Conservation (phyloP, 2,113 vertebrate species). For the Trematomus loennbergii region DNA sequence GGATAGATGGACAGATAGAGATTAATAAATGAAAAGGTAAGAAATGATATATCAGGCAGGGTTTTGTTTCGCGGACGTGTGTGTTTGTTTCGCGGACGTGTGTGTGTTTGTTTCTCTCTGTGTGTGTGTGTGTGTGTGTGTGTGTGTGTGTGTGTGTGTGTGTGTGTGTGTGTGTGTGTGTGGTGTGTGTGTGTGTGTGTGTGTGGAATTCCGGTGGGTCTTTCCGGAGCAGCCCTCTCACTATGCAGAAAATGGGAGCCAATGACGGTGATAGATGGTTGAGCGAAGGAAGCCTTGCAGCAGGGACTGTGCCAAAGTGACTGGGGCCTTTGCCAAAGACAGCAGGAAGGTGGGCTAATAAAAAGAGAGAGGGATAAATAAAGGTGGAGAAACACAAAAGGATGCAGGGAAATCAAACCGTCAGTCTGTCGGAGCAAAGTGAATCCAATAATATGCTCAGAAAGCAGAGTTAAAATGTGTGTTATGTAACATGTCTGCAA, state of each 20-base stretch:
- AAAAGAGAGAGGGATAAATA: slow-evolving; percentile 1
- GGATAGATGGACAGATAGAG: slow-evolving; percentile 54
- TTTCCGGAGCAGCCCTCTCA: slow-evolving; percentile 54
- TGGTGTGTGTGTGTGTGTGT: slow-evolving; percentile 31
- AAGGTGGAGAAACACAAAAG: slow-evolving; percentile 16
- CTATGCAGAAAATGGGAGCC: slow-evolving; percentile 60
- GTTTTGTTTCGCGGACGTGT: slow-evolving; percentile 19
- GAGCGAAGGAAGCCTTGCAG: slow-evolving; percentile 57
- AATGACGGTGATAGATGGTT: slow-evolving; percentile 59
- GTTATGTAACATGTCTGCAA: slow-evolving; percentile 63
- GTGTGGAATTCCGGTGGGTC: slow-evolving; percentile 52
- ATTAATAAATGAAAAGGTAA: slow-evolving; percentile 75
- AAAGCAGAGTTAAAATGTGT: slow-evolving; percentile 41
- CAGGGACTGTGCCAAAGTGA: slow-evolving; percentile 43
- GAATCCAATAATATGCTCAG: slow-evolving; percentile 40
- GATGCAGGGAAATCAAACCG: slow-evolving; percentile 33
- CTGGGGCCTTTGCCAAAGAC: slow-evolving; percentile 49
- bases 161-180: slow-evolving; percentile 17
- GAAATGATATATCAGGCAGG: slow-evolving; percentile 58
- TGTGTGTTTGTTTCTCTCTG: no score
- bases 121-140: not conserved
- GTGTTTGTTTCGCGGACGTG: no score
- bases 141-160: slow-evolving; percentile 16
- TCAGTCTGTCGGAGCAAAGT: slow-evolving; percentile 30
- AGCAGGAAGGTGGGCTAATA: slow-evolving; percentile 50